phyloP scores from a whole-genome alignment of 2,888 invertebrate species.

The Harmothoe impar region DNA sequence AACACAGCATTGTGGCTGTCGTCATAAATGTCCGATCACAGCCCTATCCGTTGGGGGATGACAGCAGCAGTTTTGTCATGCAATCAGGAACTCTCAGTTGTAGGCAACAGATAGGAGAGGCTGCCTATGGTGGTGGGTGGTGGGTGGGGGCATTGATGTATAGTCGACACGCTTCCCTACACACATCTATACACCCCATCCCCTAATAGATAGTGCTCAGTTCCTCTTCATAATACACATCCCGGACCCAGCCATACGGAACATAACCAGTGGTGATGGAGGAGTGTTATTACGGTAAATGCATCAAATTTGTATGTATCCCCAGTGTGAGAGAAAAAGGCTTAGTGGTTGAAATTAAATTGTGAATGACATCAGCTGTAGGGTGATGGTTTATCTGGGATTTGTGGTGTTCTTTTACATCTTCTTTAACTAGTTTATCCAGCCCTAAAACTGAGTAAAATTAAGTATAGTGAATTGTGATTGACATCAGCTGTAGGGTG shows the following conservation, averaged over 20 bases:
- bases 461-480: too few species aligned
- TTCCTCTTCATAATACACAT: neutral
- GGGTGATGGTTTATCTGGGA: too few species aligned
- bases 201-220: neutral
- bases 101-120: slow-evolving; percentile 3
- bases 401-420: too few species aligned
- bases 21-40: slow-evolving; percentile 8
- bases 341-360: too few species aligned
- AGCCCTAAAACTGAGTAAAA: too few species aligned
- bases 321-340: too few species aligned
- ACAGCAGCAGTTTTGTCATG: neutral
- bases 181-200: neutral
- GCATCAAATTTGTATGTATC: too few species aligned
- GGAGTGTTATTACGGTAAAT: too few species aligned
- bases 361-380: too few species aligned
- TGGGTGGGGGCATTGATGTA: slow-evolving; percentile 2
- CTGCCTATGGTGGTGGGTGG: too few species aligned
- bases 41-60: neutral
- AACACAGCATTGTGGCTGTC: neutral
- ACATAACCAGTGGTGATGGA: neutral
- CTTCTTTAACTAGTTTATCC: too few species aligned
- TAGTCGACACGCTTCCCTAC: neutral
- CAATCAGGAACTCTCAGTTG: neutral
- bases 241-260: neutral
- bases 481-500: too few species aligned